Conservation (phyloP, 2,888 invertebrate species). For the Steinernema hermaphroditum region DNA sequence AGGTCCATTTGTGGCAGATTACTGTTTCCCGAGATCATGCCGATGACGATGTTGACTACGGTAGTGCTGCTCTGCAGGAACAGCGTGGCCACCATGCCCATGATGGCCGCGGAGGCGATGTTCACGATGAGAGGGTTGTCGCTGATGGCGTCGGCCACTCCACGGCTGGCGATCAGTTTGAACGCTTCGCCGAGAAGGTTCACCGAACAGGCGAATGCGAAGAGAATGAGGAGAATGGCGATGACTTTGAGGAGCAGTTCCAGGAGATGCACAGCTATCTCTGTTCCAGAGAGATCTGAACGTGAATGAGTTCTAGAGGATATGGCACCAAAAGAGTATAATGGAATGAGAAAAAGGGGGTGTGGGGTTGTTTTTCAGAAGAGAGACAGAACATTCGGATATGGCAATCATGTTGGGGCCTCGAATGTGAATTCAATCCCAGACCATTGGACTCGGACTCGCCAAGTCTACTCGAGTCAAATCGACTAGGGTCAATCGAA, state of each 20-base stretch:
- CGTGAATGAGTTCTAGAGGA: too few species aligned
- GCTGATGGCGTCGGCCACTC: constrained; percentile 58
- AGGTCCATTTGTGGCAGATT: too few species aligned
- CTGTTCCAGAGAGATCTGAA: constrained; percentile 41
- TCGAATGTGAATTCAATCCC: too few species aligned
- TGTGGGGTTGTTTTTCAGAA: too few species aligned
- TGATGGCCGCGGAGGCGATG: constrained; percentile 59
- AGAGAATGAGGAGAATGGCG: constrained; percentile 49
- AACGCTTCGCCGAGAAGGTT: constrained; percentile 57
- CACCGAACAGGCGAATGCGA: constrained; percentile 57
- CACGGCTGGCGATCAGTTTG: constrained; percentile 55
- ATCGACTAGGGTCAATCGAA: too few species aligned
- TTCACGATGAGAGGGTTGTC: constrained; percentile 56
- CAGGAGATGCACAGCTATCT: constrained; percentile 38
- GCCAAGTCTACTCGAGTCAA: too few species aligned
- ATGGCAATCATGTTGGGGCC: too few species aligned
- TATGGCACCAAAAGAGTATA: too few species aligned
- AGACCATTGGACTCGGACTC: too few species aligned
- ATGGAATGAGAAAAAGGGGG: too few species aligned
- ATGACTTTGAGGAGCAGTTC: constrained; percentile 32
- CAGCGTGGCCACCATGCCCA: constrained; percentile 61
- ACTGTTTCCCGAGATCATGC: constrained; percentile 70
- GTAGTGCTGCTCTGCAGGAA: constrained; percentile 58
- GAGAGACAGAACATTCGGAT: too few species aligned
- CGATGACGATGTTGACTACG: constrained; percentile 54